Conservation (phyloP, 2,113 vertebrate genomes). For the Nesoenas mayeri region DNA sequence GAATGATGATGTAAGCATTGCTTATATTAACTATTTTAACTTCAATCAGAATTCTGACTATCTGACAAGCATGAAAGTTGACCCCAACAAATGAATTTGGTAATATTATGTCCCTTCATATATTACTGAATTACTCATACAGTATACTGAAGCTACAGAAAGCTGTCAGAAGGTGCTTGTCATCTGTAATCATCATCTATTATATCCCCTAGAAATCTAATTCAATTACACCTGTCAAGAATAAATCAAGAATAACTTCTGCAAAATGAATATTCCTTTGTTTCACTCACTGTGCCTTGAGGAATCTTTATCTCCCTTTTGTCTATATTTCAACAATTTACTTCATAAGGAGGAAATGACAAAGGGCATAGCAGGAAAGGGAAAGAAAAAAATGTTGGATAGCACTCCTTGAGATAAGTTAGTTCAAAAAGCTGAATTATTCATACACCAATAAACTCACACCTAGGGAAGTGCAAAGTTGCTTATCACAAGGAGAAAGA, state of each 20-base stretch:
- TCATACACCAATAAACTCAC: slow-evolving; percentile 39
- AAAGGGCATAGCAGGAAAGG: not conserved
- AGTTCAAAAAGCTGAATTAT: slow-evolving; percentile 56
- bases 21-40: not conserved
- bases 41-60: not conserved
- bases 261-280: slow-evolving; percentile 29
- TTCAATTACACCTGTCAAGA: slow-evolving; percentile 15
- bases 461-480: slow-evolving; percentile 19
- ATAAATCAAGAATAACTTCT: slow-evolving; percentile 30
- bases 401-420: not conserved
- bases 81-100: not conserved
- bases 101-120: not conserved
- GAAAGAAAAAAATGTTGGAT: not conserved
- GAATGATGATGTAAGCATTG: not conserved
- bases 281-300: not conserved
- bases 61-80: not conserved
- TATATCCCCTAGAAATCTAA: slow-evolving; percentile 26
- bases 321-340: slow-evolving; percentile 12
- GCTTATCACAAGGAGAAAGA: slow-evolving; percentile 27
- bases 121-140: not conserved
- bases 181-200: not conserved
- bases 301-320: slow-evolving; percentile 27
- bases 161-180: not conserved
- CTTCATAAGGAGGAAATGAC: not conserved
- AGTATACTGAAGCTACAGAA: not conserved